Evolutionary conservation across 2,113 vertebrate genomes (phyloP).

Genomic region (Dromiciops gliroides): DNA sequence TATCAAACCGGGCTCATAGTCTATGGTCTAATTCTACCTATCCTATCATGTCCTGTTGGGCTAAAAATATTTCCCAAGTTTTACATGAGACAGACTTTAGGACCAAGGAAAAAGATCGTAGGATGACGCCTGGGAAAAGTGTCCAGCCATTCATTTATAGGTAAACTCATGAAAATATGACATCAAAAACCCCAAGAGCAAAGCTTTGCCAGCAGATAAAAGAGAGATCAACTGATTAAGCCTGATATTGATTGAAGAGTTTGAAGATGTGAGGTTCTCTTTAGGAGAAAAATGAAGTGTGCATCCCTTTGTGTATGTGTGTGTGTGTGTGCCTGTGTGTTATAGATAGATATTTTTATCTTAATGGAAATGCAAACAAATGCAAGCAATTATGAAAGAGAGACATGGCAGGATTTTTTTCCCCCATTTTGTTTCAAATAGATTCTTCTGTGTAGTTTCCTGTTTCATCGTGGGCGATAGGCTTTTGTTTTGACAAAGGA

Average conservation of each 20-base stretch:
- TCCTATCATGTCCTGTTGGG: fast-evolving
- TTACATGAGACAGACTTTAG: constrained; percentile 28
- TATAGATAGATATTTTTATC: not conserved
- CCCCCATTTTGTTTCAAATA: not conserved
- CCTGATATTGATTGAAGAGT: constrained; percentile 55
- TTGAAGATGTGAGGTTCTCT: not conserved
- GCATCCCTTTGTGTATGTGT: not conserved
- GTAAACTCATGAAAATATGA: constrained; percentile 62
- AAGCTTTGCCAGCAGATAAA: constrained; percentile 38
- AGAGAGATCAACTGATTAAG: constrained; percentile 63
- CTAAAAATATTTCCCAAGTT: not conserved
- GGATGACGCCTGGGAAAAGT: constrained; percentile 5
- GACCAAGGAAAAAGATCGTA: constrained; percentile 26
- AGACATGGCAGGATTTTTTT: not conserved
- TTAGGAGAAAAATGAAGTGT: constrained; percentile 14
- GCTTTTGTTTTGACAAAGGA: constrained; percentile 35
- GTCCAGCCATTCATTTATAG: constrained; percentile 65
- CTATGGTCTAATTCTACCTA: fast-evolving
- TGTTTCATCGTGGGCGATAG: not conserved
- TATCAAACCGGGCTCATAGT: fast-evolving
- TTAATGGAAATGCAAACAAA: constrained; percentile 36
- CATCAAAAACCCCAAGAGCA: constrained; percentile 57
- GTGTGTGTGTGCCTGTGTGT: not conserved
- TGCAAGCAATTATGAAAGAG: constrained; percentile 31
- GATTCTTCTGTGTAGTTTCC: not conserved